Evolutionary conservation across 2,797 vertebrate species (phyloP), one percentile per base, ranked within the genome.

Genomic region (Crocidura indochinensis): DNA sequence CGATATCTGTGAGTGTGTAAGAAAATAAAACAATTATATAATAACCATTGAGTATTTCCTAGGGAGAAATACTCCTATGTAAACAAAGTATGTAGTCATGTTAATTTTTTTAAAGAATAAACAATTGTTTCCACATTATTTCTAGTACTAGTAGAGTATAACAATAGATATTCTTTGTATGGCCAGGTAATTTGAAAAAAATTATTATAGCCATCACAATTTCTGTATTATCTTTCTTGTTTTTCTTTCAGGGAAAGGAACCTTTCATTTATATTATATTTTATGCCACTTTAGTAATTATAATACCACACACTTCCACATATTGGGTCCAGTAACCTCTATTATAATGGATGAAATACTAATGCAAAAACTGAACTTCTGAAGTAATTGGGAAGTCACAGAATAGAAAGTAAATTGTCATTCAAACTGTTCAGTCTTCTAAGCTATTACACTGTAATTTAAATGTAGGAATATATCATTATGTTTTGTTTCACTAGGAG

Each of bases 201-300:
- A 88, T 26, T 5, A 47, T 65, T 86, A 68, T 67, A 88, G 68
- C 27, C 17, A 85, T 83, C 53, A 80, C 15, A 27, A 46, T 88
- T 78, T 62, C 60, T 49, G 12, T 84, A 26, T 91, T 46, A 85
- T 49, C 12, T 44, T 38, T 88, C 10, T 88, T 80, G 83, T 53
- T 81, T 95, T 87, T 76, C 51, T 17, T 38, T 86, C 68, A 51
- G 31, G 47, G 29, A 9, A 88, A 92, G 88, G 38, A 9, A n/a
- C 10, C 60, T 84, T 78, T 90, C 65, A 27, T 22, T 60, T 75
- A 27, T 31, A 60, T 60, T 20, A 60, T 4, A 7, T 85, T 62
- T 38, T 38, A 31, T 60, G 31, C 46, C n/a, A 72, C 10, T 76
- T 53, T 27, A 65, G 67, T 19, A 71, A 65, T 17, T 51, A 69